Base-by-base conservation (phyloP, 1,140 invertebrate genomes). In the silkworm (Bombyx mori) region DNA sequence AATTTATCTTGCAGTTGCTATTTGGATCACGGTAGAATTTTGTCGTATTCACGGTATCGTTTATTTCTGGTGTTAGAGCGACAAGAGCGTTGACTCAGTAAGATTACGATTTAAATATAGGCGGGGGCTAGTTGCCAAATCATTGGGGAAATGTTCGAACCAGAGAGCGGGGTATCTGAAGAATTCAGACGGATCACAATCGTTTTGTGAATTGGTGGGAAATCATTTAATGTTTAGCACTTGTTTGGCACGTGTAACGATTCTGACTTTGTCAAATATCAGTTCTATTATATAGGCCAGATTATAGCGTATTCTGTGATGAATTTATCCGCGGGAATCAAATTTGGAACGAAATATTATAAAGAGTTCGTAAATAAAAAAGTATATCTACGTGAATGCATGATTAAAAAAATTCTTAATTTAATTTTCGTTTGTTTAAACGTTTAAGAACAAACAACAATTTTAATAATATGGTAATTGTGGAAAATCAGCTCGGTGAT, bases 41-140 rank as follows among this genome's bases (percentile, higher is more conserved):
- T 78, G 75, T 78, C 72, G 72, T 71, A 68, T 75, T 71, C 66
- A 60, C 68, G 64, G 73, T 66, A 75, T 73, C 69, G 77, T 82
- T 82, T 82, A 84, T 82, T 82, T 79, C 58, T 61, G 74, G 71
- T 75, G 71, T 75, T 72, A 77, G 70, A 81, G 75, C 77, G 68
- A 69, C 68, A 71, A 76, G 78, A 80, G 75, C 83, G 80, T 84
- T 86, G 83, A 84, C 81, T 84, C 82, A 84, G 75, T 77, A 70
- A 83, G 79, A 86, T 86, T 84, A 83, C 79, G 74, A 80, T 84
- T 86, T 86, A 86, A 84, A 84, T 83, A 79, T 84, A 86, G 83
- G 75, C 70, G 73, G 75, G 73, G 72, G 75, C 77, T 71, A 77
- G 74, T 75, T 86, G 83, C 83, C 83, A 86, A 86, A 86, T 82